phyloP scores from a whole-genome alignment of 2,797 vertebrate species.

The Rachycentron canadum region DNA sequence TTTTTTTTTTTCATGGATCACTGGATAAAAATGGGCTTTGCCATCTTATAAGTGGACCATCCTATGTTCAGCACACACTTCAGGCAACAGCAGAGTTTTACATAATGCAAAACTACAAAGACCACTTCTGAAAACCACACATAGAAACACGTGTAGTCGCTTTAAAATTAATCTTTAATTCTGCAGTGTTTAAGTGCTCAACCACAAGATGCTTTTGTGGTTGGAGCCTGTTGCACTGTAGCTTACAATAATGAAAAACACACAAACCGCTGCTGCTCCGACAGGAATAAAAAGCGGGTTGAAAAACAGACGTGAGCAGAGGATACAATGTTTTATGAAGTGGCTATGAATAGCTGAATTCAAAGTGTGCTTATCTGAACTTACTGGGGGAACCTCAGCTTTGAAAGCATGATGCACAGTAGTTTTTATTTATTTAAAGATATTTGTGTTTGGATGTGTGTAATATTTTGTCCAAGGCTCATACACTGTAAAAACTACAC shows the following conservation, averaged over 20 bases:
- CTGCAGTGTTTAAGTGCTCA: constrained; percentile 54
- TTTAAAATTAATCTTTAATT: constrained; percentile 58
- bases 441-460: constrained; percentile 25
- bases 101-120: constrained; percentile 61
- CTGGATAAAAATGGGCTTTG: constrained; percentile 38
- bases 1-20: constrained; percentile 57
- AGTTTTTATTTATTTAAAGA: constrained; percentile 52
- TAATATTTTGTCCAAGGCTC: constrained; percentile 29
- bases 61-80: constrained; percentile 12
- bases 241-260: constrained; percentile 34
- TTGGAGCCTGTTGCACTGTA: constrained; percentile 25
- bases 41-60: constrained; percentile 2
- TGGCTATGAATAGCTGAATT: constrained; percentile 42
- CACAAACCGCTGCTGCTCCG: constrained; percentile 35
- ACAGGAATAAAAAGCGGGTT: constrained; percentile 7
- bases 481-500: constrained; percentile 46
- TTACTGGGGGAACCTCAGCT: constrained; percentile 26
- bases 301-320: not conserved
- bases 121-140: constrained; percentile 52
- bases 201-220: constrained; percentile 50
- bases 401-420: constrained; percentile 25
- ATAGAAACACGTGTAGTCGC: constrained; percentile 45
- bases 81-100: constrained; percentile 53
- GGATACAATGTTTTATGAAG: constrained; percentile 33
- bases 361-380: constrained; percentile 34